Evolutionary conservation across 2,888 invertebrate genomes (phyloP), one percentile per base, ranked within the genome.

Genomic region (Torymus tubicola): DNA sequence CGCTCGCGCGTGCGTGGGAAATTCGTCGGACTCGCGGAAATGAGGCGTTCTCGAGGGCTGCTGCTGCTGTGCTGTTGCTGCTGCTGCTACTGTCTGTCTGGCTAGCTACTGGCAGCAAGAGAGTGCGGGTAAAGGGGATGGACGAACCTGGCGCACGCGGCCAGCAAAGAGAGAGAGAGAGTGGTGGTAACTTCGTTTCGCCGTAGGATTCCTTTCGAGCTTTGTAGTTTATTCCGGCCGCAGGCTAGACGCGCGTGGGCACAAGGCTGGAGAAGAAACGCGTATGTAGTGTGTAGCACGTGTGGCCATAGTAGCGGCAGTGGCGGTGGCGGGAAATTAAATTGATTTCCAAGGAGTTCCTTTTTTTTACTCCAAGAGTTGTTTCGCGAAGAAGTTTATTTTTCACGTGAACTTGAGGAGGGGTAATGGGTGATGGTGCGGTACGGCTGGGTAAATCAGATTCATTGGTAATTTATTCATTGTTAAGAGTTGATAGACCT

Each of bases 191-290:
- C 73, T 81, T 77, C 63, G 72, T 72, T 81, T 72, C 16, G 67
- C 24, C 80, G 18, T 13, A n/a, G 75, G 67, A 79, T 65, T 75
- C 77, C 73, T 68, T 63, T 58, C 60, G 72, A 16, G 65, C 77
- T 81, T 74, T 78, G 78, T 71, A 81, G 78, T 71, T 81, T 78
- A 74, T 71, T 74, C 78, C 21, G 16, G 71, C 74, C 80, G 57
- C 61, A 67, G 65, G 60, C 67, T 2, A 13, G 64, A 18, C 67
- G 69, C 24, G 58, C 57, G 63, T n/a, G n/a, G n/a, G 10, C 57
- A 42, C 42, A 8, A 8, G 42, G 42, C 5, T 42, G 42, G 42
- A 42, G 42, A 42, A 42, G 42, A 42, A 42, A 8, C 42, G 42
- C 42, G 42, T 42, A 8, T 42, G 10, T 21, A 21, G 21, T 21